Evolutionary conservation across 35 echinoderm and acorn worm genomes (phyloP).

Genomic region (Heliocidaris erythrogramma): DNA sequence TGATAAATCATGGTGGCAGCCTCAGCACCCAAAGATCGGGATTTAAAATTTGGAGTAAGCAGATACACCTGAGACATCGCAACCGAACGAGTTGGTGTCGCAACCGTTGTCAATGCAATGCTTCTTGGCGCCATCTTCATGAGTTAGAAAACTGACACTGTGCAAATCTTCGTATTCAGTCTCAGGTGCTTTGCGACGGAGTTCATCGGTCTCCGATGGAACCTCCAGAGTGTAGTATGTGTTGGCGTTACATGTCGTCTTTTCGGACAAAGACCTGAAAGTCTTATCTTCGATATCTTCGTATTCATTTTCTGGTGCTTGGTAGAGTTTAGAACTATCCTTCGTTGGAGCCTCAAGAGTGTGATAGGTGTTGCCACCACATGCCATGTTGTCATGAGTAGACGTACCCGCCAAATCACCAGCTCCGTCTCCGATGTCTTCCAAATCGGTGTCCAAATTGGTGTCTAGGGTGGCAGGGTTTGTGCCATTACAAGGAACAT

Average conservation of each 20-base stretch:
- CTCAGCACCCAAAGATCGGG: too few relatives aligned
- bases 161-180: not conserved
- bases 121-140: too few relatives aligned
- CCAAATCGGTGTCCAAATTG: too few relatives aligned
- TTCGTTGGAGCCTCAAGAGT: not conserved
- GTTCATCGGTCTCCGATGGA: not conserved
- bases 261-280: too few relatives aligned
- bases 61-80: too few relatives aligned
- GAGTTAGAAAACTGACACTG: not conserved
- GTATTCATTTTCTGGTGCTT: not conserved
- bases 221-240: not conserved
- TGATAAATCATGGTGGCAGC: too few relatives aligned
- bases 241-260: too few relatives aligned
- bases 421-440: not conserved
- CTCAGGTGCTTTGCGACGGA: not conserved
- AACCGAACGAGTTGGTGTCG: too few relatives aligned
- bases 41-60: too few relatives aligned
- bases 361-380: not conserved
- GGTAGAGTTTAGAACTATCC: not conserved
- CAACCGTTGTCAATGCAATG: too few relatives aligned
- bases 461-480: too few relatives aligned
- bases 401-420: not conserved
- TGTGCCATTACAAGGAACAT: not conserved
- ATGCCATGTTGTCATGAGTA: not conserved
- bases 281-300: not conserved